A percentile compares a stretch with the other conserved stretches of the same genome.
phyloP scores from a whole-genome alignment of 2,113 vertebrate species.

The Blennius ocellaris region DNA sequence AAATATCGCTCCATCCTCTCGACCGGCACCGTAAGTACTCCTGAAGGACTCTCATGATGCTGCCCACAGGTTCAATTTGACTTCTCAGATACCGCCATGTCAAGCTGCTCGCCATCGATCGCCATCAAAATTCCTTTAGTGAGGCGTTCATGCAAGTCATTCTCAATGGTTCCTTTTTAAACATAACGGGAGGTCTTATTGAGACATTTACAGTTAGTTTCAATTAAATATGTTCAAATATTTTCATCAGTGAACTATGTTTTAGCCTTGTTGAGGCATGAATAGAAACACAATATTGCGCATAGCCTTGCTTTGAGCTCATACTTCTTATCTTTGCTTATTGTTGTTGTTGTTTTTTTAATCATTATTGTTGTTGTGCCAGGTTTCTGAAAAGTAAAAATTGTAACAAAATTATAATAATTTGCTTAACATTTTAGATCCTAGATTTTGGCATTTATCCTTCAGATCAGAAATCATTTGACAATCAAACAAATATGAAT shows the following conservation, averaged over 20 bases:
- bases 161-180: not conserved
- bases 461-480: not conserved
- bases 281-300: slow-evolving; percentile 7
- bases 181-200: too few species aligned
- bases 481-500: not conserved
- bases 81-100: slow-evolving; percentile 60
- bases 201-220: not conserved
- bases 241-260: not conserved
- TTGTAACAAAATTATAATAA: not conserved
- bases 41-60: slow-evolving; percentile 35
- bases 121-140: not conserved
- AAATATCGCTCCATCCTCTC: slow-evolving; percentile 87
- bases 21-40: slow-evolving; percentile 91
- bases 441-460: not conserved
- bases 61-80: slow-evolving; percentile 56
- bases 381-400: not conserved
- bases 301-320: slow-evolving; percentile 49
- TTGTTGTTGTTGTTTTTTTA: too few species aligned
- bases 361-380: too few species aligned
- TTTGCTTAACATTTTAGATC: not conserved
- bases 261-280: not conserved
- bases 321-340: slow-evolving; percentile 22
- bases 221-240: not conserved
- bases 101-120: not conserved
- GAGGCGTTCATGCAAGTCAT: not conserved